A percentile compares a stretch with the other conserved stretches of the same genome.
Conservation (phyloP, 2,797 vertebrate species). For the Telmatherina bonti region DNA sequence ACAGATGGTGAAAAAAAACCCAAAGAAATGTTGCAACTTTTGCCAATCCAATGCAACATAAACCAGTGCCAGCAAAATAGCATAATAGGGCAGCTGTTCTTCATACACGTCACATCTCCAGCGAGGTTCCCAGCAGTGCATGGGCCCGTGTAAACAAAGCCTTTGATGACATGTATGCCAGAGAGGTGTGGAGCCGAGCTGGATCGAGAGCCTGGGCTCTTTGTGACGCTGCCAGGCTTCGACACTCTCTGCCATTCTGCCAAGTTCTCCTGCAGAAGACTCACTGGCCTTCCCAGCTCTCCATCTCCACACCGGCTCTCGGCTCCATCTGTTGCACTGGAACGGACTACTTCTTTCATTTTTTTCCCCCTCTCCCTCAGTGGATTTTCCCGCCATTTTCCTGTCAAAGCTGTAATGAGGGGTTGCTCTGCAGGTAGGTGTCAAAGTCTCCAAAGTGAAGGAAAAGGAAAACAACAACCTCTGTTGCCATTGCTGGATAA, state of each 20-base stretch:
- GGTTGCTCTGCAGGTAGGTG: conserved; percentile 37
- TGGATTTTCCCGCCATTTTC: conserved; percentile 45
- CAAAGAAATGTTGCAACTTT: conserved; percentile 11
- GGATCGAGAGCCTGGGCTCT: conserved; percentile 72
- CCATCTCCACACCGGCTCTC: conserved; percentile 20
- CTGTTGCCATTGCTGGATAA: conserved; percentile 43
- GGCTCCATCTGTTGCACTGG: conserved; percentile 70
- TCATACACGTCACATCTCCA: conserved; percentile 35
- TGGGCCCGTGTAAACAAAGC: conserved; percentile 57
- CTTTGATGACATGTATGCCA: conserved; percentile 68
- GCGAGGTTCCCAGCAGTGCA: conserved; percentile 41
- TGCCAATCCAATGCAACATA: conserved; percentile 5
- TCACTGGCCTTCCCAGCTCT: conserved; percentile 47
- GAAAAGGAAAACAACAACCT: conserved; percentile 38
- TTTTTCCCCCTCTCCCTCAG: background rate
- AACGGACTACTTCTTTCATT: conserved; percentile 23
- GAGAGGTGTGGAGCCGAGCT: conserved; percentile 74
- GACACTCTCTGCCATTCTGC: conserved; percentile 73
- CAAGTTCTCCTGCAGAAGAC: conserved; percentile 66
- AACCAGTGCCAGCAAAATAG: background rate
- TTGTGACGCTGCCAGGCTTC: conserved; percentile 78
- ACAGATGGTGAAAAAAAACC: conserved; percentile 1
- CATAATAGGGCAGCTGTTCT: conserved; percentile 40
- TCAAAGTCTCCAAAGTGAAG: conserved; percentile 32
- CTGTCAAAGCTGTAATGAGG: conserved; percentile 13